phyloP scores from a whole-genome alignment of 2,113 vertebrate species.

The Thalassarche chlororhynchos region DNA sequence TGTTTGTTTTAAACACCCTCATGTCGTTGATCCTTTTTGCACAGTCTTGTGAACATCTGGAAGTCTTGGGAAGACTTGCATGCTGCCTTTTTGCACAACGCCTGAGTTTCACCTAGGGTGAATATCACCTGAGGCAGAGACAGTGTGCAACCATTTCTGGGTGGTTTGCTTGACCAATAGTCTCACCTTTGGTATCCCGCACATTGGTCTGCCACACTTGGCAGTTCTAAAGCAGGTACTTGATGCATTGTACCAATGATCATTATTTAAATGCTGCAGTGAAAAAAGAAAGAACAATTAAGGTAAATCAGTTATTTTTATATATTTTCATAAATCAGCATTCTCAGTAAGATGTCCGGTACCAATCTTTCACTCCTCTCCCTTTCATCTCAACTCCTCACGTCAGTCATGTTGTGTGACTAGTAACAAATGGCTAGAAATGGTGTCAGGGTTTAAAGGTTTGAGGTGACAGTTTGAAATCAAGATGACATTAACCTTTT shows the following conservation, averaged over 20 bases:
- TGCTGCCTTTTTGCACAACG: background rate
- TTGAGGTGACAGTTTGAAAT: background rate
- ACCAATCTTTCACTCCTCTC: background rate
- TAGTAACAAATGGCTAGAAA: background rate
- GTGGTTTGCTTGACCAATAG: background rate
- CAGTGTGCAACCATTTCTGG: background rate
- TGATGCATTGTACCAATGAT: background rate
- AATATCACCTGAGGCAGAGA: background rate
- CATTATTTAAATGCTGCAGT: background rate
- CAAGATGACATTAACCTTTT: background rate
- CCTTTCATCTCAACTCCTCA: background rate
- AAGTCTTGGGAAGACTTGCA: background rate
- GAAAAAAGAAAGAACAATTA: background rate
- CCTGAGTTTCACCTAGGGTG: background rate
- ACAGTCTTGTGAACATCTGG: background rate
- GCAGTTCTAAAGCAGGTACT: background rate
- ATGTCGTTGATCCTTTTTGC: background rate
- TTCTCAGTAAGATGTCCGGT: background rate
- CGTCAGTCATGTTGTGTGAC: no score
- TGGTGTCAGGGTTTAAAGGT: background rate
- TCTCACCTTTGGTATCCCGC: background rate
- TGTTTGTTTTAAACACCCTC: background rate
- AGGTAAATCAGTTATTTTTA: background rate
- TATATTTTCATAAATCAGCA: background rate
- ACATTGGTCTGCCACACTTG: background rate